Base-by-base conservation (phyloP, 2,797 vertebrate species). In the Gymnothorax javanicus region DNA sequence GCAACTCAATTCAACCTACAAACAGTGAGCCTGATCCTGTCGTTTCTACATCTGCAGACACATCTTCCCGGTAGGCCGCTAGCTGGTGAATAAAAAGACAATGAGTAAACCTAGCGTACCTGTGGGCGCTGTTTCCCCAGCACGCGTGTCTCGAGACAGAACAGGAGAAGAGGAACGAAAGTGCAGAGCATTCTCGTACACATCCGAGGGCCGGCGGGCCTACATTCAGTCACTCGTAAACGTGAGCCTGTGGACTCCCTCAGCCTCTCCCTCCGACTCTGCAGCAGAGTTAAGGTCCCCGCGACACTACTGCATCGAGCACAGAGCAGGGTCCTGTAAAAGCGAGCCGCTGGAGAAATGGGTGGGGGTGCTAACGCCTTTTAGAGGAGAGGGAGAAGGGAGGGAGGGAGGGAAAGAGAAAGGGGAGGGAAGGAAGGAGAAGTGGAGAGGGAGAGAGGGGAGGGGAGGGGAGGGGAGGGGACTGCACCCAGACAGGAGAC, bases 121-220 rank as follows among this genome's bases (percentile, higher is more conserved):
- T 98, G 96, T 91, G 94, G 93, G 93, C 94, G 94, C 92, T 95
- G 95, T 96, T 96, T 96, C 92, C 96, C 97, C 94, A 96, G 92
- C 89, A 93, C 90, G 89, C 94, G 94, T 93, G 96, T 93, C 85
- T 97, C 97, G 93, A 97, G 96, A 95, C 95, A 97, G 94, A 96
- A 91, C 89, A 98, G 94, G 92, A 95, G 92, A 93, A 95, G 95
- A 15, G 95, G 92, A 88, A 92, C 82, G 89, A 93, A 89, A 87
- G 91, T 92, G 58, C 93, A 91, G 90, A 95, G 92, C 96, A 96
- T 96, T 93, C 92, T 94, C 91, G 92, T 91, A 91, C 91, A 90
- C 90, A 87, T 84, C 89, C 90, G 83, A 88, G 86, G 84, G 89
- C 91, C 92, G 43, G 33, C 13, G 52, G 62, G 87, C 62, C 54